phyloP scores from a whole-genome alignment of 2,797 vertebrate species.

The Danio aesculapii region DNA sequence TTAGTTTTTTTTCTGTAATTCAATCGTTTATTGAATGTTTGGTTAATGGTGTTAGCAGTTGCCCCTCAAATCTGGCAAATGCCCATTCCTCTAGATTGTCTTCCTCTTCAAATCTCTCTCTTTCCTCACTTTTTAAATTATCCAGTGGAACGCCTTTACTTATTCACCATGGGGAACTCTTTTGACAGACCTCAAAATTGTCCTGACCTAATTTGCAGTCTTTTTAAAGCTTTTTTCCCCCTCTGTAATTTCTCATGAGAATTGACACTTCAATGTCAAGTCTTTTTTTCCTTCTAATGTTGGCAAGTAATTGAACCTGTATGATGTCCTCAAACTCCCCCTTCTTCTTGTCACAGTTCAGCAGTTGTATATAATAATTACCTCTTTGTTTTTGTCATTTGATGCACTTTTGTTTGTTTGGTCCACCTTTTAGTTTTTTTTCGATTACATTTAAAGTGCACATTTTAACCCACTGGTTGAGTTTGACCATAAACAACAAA shows the following conservation, averaged over 20 bases:
- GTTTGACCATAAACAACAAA: no score
- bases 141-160: constrained; percentile 36
- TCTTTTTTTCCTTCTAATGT: not conserved
- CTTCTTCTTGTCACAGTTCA: not conserved
- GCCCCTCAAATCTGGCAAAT: not conserved
- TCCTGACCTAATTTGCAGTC: constrained; percentile 36
- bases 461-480: no score
- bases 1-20: not conserved
- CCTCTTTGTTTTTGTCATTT: not conserved
- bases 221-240: constrained; percentile 5
- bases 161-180: constrained; percentile 32
- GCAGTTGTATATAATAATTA: not conserved
- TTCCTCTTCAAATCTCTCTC: constrained; percentile 4
- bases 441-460: no score
- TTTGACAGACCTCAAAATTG: constrained; percentile 37
- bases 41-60: not conserved
- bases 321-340: not conserved
- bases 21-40: not conserved
- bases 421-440: not conserved
- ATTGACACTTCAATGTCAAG: constrained; percentile 27
- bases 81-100: constrained; percentile 16
- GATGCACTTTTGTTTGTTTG: not conserved
- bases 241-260: constrained; percentile 27
- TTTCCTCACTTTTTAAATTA: constrained; percentile 32
- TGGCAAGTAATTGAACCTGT: constrained; percentile 32